Evolutionary conservation across 37 sponge, comb jelly and placozoan genomes (phyloP), one percentile per base, ranked within the genome.

Genomic region (Geodia barretti): DNA sequence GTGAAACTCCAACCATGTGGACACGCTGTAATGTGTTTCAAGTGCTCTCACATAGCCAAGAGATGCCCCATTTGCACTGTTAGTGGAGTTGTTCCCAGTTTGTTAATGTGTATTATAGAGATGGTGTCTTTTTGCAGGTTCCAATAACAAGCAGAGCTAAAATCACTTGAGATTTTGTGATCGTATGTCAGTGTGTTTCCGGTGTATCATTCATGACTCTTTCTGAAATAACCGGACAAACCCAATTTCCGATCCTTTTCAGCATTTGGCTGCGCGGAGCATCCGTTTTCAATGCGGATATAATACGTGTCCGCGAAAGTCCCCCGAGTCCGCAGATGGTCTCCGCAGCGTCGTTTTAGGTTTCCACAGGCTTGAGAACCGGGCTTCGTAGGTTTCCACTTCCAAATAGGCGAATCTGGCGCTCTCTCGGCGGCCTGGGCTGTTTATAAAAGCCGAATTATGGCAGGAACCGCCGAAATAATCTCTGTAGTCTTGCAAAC

Each of bases 31-130:
- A 47, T 90, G 63, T 94, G 95, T 38, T 33, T 25, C 11, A 41
- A 76, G 41, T 86, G 87, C 81, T 79, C 75, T 4, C 29, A 60
- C 3, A 41, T 69, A 32, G 73, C 84, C 28, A 89, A 94, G 80
- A 93, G 72, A 64, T 94, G 95, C 77, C 90, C 87, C 34, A 66
- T 60, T 40, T 94, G 95, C 70, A 79, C 83, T 42, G 91, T 86
- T 37, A 67, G 83, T 70, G 11, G 14, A 47, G 11, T 14, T 47
- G 54, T 14, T n/a, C n/a, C n/a, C n/a, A n/a, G n/a, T n/a, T n/a
- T n/a, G n/a, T n/a, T n/a, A n/a, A n/a, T n/a, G n/a, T n/a, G n/a
- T n/a, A n/a, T n/a, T n/a, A n/a, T n/a, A n/a, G n/a, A n/a, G n/a
- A n/a, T n/a, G n/a, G n/a, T n/a, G n/a, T n/a, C n/a, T 47, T 47